Evolutionary conservation across 2,113 vertebrate genomes (phyloP), one percentile per base, ranked within the genome.

Genomic region (Trogon surrucura): DNA sequence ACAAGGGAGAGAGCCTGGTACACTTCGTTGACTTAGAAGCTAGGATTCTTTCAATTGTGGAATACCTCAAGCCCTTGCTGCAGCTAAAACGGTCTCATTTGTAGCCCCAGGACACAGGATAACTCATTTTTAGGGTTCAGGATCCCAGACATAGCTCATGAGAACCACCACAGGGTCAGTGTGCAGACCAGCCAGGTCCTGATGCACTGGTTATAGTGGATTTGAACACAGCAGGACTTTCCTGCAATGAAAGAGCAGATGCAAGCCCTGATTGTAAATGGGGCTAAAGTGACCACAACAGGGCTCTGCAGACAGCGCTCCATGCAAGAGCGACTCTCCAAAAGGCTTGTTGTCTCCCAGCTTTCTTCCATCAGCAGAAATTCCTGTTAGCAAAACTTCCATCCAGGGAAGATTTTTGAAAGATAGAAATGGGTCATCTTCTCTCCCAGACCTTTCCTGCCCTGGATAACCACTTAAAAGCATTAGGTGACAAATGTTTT

Each of bases 401-500:
- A 44, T 16, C 19, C 15, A 10, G 66, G 44, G 34, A 88, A 70
- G 23, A 6, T 21, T 48, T n/a, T 30, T 20, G 21, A 65, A 69
- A 81, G 30, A 67, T 27, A 54, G 48, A 91, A 81, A 91, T 2
- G 16, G 65, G 38, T 44, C 85, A 57, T 74, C 81, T 23, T 73
- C 54, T 70, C 41, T 79, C 62, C 34, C 50, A 54, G 56, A 50
- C 41, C 36, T 81, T 67, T 34, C 67, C 67, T 80, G 73, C 84
- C 67, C 78, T n/a, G 51, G 23, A 83, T 69, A 89, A 61, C 36
- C 78, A 89, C 70, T 85, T 85, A 51, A 96, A 91, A 89, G 62
- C 72, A 81, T 91, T 77, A 92, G 73, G 85, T 80, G 95, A 93
- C 83, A 92, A 72, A 91, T 22, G 44, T 50, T 80, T 53, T 74